phyloP scores from a whole-genome alignment of 1,140 invertebrate species.

The Cardiocondyla obscurior region DNA sequence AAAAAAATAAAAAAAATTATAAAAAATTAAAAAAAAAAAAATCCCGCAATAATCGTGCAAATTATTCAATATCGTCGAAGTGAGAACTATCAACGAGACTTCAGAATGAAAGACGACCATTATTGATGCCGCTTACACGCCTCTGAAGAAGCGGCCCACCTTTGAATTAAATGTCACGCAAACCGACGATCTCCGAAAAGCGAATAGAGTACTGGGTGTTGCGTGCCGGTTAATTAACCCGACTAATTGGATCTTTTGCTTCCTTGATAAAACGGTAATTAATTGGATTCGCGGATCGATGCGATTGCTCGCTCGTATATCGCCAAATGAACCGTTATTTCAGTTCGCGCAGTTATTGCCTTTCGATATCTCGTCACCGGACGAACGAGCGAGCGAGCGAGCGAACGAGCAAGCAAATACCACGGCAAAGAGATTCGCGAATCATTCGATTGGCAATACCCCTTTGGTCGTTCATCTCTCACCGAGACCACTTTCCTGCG shows the following conservation, averaged over 20 bases:
- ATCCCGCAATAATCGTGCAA: background rate
- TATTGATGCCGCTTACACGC: slow-evolving; percentile 12
- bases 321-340: slow-evolving; percentile 6
- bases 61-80: background rate
- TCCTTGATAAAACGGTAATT: slow-evolving; percentile 17
- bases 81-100: background rate
- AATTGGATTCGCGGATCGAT: slow-evolving; percentile 20
- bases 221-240: slow-evolving; percentile 40
- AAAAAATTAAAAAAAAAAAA: too few species aligned
- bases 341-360: background rate
- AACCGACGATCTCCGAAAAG: slow-evolving; percentile 7
- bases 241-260: slow-evolving; percentile 50
- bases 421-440: slow-evolving; percentile 23
- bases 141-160: background rate
- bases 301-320: background rate
- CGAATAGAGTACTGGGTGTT: background rate
- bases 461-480: slow-evolving; percentile 7
- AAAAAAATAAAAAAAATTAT: too few species aligned
- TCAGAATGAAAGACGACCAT: background rate
- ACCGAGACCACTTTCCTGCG: background rate
- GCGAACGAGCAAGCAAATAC: background rate
- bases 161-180: slow-evolving; percentile 5
- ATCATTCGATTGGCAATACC: background rate
- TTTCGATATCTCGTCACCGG: background rate
- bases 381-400: background rate